Base-by-base conservation (phyloP, 2,797 vertebrate species). In the Natrix natrix region DNA sequence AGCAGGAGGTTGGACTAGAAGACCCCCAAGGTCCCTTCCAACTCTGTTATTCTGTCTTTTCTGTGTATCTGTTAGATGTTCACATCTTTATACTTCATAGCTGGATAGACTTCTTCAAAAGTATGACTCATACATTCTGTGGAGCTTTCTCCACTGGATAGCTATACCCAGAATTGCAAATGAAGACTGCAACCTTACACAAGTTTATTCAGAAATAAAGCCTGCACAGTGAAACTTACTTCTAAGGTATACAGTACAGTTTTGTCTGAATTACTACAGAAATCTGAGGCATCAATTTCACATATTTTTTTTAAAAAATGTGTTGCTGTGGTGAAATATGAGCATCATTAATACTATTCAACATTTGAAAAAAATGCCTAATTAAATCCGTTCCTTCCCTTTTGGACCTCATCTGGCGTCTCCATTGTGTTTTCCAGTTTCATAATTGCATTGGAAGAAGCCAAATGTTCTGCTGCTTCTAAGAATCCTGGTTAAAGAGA, bases 391-490 rank as follows among this genome's bases (percentile, higher is more conserved):
- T 90, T 86, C 59, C 43, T 61, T 90, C 87, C 86, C 56, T 52
- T 91, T 90, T 92, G 37, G 48, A 55, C 22, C 87, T 60, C 61
- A 90, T 87, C 55, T 90, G 88, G 83, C 10, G 74, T n/a, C n/a
- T 88, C n/a, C n/a, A 48, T 60, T 94, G 57, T 90, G 57, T 61
- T 92, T 89, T 57, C 57, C n/a, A 78, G 52, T 61, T 63, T 66
- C 66, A 91, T 87, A 61, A 83, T 61, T 91, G 8, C 63, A 43
- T 63, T 90, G 86, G 48, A 26, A 92, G 32, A 60, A 86, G 55
- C 43, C 78, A 83, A 91, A 88, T 88, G 56, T 32, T 22, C 86
- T 61, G 2, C 24, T 2, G 43, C 12, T 59, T 90, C 55, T 92
- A 17, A 43, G 54, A 52, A 87, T 32, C 28, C 43, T 91, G 12